Evolutionary conservation across 2,797 vertebrate species (phyloP).

Genomic region (Sebastes diaconus): DNA sequence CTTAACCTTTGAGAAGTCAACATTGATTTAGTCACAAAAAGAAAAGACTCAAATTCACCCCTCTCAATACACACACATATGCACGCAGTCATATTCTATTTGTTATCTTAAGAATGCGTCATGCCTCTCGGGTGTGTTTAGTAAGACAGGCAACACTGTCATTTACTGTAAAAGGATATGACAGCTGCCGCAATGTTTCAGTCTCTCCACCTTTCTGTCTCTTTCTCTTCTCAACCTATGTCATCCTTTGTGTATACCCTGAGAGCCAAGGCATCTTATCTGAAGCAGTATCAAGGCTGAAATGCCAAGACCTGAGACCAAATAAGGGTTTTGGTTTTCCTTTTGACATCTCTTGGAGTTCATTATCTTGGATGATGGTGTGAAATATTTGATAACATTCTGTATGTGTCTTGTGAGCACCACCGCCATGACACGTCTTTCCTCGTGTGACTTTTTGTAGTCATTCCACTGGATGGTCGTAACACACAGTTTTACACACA

Average conservation of each 20-base stretch:
- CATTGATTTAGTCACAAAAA: background rate
- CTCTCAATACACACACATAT: background rate
- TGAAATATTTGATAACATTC: background rate
- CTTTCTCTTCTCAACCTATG: background rate
- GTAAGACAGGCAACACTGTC: conserved; percentile 1
- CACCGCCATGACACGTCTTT: background rate
- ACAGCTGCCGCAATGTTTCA: conserved; percentile 32
- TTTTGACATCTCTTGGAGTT: background rate
- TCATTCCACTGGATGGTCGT: background rate
- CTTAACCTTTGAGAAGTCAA: background rate
- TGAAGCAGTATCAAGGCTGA: background rate
- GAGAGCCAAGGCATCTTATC: background rate
- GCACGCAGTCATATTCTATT: conserved; percentile 1
- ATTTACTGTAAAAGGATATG: conserved; percentile 32
- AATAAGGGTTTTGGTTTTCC: background rate
- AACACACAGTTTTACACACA: background rate
- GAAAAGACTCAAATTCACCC: background rate
- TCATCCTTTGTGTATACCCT: background rate
- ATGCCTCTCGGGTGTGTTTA: conserved; percentile 11
- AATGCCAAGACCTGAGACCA: background rate
- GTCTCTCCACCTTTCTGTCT: conserved; percentile 11
- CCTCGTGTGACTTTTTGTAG: background rate
- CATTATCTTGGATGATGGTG: background rate
- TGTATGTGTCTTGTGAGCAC: background rate
- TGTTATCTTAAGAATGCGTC: background rate